Percentiles rank a stretch among this genome's conserved stretches.
phyloP scores from a whole-genome alignment of 2,797 vertebrate species.

The Macroramphosus scolopax region DNA sequence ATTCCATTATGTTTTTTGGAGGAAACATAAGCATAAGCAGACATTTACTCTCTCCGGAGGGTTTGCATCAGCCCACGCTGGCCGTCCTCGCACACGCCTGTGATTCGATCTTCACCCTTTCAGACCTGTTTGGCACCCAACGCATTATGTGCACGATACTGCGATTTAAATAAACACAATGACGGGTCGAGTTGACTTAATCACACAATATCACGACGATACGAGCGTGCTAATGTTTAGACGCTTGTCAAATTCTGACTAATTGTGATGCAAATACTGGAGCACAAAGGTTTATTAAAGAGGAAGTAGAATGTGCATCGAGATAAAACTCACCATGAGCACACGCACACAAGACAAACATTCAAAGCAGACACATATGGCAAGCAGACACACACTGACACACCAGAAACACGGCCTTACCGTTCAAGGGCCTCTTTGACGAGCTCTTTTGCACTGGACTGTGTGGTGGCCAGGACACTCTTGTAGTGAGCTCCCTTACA shows the following conservation, averaged over 20 bases:
- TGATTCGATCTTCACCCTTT: slow-evolving; percentile 47
- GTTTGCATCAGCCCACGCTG: slow-evolving; percentile 33
- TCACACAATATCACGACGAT: too few relatives aligned
- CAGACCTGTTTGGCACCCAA: slow-evolving; percentile 31
- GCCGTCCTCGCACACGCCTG: slow-evolving; percentile 52
- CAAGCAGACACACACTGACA: slow-evolving; percentile 32
- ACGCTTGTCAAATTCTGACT: too few relatives aligned
- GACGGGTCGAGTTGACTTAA: slow-evolving; percentile 18
- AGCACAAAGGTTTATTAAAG: slow-evolving; percentile 12
- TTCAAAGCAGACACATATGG: slow-evolving; percentile 40
- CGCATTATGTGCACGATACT: slow-evolving; percentile 12
- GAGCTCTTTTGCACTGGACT: slow-evolving; percentile 80
- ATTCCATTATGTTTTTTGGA: slow-evolving; percentile 54
- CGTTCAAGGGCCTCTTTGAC: slow-evolving; percentile 84
- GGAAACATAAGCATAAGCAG: slow-evolving; percentile 42
- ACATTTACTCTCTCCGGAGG: slow-evolving; percentile 33
- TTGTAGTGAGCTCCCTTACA: slow-evolving; percentile 83
- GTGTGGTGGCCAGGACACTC: slow-evolving; percentile 82
- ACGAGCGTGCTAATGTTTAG: too few relatives aligned
- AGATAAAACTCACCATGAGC: slow-evolving; percentile 17
- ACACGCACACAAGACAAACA: slow-evolving; percentile 10
- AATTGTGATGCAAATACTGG: slow-evolving; percentile 17
- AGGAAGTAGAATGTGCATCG: slow-evolving; percentile 24
- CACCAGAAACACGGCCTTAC: slow-evolving; percentile 55
- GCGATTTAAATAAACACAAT: slow-evolving; percentile 41